Percentiles rank a stretch among this genome's conserved stretches.
phyloP scores from a whole-genome alignment of 2,888 invertebrate species.

The Campopleginae sp. region DNA sequence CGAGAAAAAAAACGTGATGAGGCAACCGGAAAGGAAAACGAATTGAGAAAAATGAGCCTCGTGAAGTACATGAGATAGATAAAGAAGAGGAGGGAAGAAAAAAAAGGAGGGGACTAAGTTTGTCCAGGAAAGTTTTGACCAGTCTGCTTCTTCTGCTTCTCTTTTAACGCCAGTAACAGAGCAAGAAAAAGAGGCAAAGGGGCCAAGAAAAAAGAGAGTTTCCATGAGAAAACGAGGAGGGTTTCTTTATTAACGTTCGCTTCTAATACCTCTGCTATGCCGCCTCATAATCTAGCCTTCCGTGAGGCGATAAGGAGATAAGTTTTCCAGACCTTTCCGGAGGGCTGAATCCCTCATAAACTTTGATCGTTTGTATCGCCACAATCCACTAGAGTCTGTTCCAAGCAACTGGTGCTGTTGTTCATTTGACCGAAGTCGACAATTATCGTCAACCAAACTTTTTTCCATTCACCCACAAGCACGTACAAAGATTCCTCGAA shows the following conservation, averaged over 20 bases:
- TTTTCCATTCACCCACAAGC: neutral
- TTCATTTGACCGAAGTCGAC: slow-evolving; percentile 14
- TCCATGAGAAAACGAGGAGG: slow-evolving; percentile 54
- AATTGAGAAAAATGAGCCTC: slow-evolving; percentile 21
- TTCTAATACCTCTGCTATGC: slow-evolving; percentile 43
- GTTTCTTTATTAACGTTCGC: slow-evolving; percentile 62
- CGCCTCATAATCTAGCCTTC: slow-evolving; percentile 50
- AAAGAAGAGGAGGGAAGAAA: neutral
- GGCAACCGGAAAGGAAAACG: slow-evolving; percentile 43
- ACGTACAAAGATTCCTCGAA: neutral
- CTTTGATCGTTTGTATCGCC: slow-evolving; percentile 61
- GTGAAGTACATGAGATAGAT: slow-evolving; percentile 31
- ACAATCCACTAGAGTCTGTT: slow-evolving; percentile 3
- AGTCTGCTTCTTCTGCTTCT: slow-evolving; percentile 31
- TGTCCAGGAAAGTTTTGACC: slow-evolving; percentile 60
- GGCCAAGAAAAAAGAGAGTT: slow-evolving; percentile 23
- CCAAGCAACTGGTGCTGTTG: slow-evolving; percentile 32
- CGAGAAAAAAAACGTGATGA: slow-evolving; percentile 32
- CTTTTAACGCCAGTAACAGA: slow-evolving; percentile 13
- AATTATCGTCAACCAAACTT: slow-evolving; percentile 6
- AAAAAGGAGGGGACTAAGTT: slow-evolving; percentile 40
- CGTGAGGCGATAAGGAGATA: slow-evolving; percentile 58
- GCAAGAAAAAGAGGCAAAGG: slow-evolving; percentile 18
- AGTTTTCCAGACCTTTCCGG: slow-evolving; percentile 49
- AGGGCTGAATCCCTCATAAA: slow-evolving; percentile 41